A percentile compares a stretch with the other conserved stretches of the same genome.
Evolutionary conservation across 2,888 invertebrate genomes (phyloP).

Genomic region (Saturnia japonica): DNA sequence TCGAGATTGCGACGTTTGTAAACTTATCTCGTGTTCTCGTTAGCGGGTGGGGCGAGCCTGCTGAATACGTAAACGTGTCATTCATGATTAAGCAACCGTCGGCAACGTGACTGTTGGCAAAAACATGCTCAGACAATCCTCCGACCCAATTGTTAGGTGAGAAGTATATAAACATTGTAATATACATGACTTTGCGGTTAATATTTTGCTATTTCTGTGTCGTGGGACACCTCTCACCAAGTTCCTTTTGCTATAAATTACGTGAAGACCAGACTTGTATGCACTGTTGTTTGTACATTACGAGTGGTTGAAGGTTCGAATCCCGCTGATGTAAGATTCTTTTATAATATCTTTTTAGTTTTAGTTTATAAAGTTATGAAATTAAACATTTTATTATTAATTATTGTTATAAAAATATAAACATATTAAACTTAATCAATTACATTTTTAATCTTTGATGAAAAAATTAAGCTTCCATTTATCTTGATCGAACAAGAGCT

Average conservation of each 20-base stretch:
- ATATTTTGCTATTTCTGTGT: too few relatives aligned
- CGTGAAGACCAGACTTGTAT: too few relatives aligned
- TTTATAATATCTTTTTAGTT: too few relatives aligned
- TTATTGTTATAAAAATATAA: too few relatives aligned
- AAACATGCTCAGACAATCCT: slow-evolving; percentile 58
- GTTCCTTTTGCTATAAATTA: too few relatives aligned
- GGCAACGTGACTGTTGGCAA: slow-evolving; percentile 70
- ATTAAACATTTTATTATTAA: too few relatives aligned
- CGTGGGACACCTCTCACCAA: too few relatives aligned
- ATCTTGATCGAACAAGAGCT: not conserved
- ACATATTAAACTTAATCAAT: too few relatives aligned
- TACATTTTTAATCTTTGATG: not conserved
- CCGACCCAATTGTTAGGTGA: slow-evolving; percentile 40
- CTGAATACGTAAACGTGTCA: slow-evolving; percentile 78
- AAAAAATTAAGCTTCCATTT: not conserved
- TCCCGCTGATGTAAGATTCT: too few relatives aligned
- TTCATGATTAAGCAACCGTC: slow-evolving; percentile 74
- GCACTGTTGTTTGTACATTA: too few relatives aligned
- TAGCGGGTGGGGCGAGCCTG: slow-evolving; percentile 67
- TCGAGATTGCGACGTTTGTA: slow-evolving; percentile 75
- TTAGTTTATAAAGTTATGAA: too few relatives aligned
- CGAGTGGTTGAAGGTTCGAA: too few relatives aligned
- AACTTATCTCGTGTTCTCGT: slow-evolving; percentile 79
- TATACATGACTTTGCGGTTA: not conserved
- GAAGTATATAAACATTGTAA: slow-evolving; percentile 30